These are phyloP conservation scores for Prosopocoilus inquinatus DNA, from an alignment of 2,888 invertebrate species.

Conservation along the genomic window DNA sequence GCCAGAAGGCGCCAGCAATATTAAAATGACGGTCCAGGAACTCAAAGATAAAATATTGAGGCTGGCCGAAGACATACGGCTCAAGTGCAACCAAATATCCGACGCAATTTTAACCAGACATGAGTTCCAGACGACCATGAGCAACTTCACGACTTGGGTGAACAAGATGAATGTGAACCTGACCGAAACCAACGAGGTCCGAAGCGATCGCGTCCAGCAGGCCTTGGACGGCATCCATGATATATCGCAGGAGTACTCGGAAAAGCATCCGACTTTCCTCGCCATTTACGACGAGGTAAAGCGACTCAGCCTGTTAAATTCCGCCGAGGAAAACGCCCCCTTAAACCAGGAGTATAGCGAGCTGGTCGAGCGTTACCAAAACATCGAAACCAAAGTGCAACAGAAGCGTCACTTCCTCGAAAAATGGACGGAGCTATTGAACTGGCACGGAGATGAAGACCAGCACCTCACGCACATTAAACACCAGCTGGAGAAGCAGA, in stretches of 20 bases:
- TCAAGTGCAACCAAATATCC: slow-evolving; percentile 75
- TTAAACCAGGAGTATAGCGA: slow-evolving; percentile 74
- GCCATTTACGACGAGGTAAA: slow-evolving; percentile 82
- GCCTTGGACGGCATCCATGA: slow-evolving; percentile 77
- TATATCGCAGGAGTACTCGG: slow-evolving; percentile 79
- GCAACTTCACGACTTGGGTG: slow-evolving; percentile 79
- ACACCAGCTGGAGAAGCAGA: slow-evolving; percentile 75
- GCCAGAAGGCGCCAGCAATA: slow-evolving; percentile 69
- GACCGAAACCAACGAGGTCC: slow-evolving; percentile 76
- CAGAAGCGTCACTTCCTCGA: slow-evolving; percentile 73
- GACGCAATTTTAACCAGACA: slow-evolving; percentile 79
- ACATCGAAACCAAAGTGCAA: slow-evolving; percentile 69
- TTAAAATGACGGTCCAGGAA: slow-evolving; percentile 71
- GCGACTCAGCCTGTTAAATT: slow-evolving; percentile 65
- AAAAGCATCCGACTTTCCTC: slow-evolving; percentile 75
- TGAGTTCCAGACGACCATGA: slow-evolving; percentile 77
- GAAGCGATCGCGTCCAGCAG: slow-evolving; percentile 76
- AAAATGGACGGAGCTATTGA: slow-evolving; percentile 79
- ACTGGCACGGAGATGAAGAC: slow-evolving; percentile 77
- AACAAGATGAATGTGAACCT: slow-evolving; percentile 69
- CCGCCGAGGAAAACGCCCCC: slow-evolving; percentile 71
- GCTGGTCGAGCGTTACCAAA: slow-evolving; percentile 74
- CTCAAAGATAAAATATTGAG: slow-evolving; percentile 73
- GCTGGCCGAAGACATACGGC: slow-evolving; percentile 73
- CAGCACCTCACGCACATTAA: slow-evolving; percentile 78